Percentiles rank a stretch among this genome's conserved stretches.
Evolutionary conservation across 2,888 invertebrate genomes (phyloP).

Genomic region (Melolontha melolontha): DNA sequence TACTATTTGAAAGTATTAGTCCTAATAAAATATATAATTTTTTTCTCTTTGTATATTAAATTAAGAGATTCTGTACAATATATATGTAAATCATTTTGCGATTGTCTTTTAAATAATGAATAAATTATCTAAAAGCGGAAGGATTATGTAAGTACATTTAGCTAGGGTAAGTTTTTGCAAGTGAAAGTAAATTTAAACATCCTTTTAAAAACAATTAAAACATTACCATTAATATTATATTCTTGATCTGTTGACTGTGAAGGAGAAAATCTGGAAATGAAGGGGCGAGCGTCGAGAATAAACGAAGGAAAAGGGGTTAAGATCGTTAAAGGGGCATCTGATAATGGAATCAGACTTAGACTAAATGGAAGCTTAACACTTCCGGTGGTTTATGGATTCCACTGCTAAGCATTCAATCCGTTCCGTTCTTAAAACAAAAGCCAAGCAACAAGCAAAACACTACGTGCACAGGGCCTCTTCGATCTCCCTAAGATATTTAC

Average conservation of each 20-base stretch:
- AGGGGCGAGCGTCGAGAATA: slow-evolving; percentile 35
- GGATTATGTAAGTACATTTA: neutral
- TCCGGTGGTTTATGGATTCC: slow-evolving; percentile 65
- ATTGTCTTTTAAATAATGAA: too few species aligned
- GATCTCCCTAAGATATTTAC: slow-evolving; percentile 45
- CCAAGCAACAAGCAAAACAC: slow-evolving; percentile 41
- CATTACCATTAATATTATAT: slow-evolving; percentile 44
- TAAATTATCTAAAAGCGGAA: neutral
- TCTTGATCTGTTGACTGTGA: slow-evolving; percentile 45
- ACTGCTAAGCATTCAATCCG: slow-evolving; percentile 63
- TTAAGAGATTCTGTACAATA: too few species aligned
- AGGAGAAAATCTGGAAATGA: slow-evolving; percentile 29
- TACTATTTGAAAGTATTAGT: too few species aligned
- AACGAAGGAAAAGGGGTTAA: slow-evolving; percentile 61
- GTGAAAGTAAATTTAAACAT: slow-evolving; percentile 39
- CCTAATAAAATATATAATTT: too few species aligned
- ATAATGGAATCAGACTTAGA: slow-evolving; percentile 67
- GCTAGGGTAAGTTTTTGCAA: slow-evolving; percentile 12
- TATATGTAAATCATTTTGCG: too few species aligned
- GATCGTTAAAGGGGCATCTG: slow-evolving; percentile 62
- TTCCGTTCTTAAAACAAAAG: slow-evolving; percentile 52
- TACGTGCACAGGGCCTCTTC: slow-evolving; percentile 36
- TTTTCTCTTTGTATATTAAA: too few species aligned
- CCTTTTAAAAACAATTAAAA: slow-evolving; percentile 45
- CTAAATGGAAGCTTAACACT: slow-evolving; percentile 67